Base-by-base conservation (phyloP, 2,113 vertebrate genomes). In the Drymodes brunneopygia region DNA sequence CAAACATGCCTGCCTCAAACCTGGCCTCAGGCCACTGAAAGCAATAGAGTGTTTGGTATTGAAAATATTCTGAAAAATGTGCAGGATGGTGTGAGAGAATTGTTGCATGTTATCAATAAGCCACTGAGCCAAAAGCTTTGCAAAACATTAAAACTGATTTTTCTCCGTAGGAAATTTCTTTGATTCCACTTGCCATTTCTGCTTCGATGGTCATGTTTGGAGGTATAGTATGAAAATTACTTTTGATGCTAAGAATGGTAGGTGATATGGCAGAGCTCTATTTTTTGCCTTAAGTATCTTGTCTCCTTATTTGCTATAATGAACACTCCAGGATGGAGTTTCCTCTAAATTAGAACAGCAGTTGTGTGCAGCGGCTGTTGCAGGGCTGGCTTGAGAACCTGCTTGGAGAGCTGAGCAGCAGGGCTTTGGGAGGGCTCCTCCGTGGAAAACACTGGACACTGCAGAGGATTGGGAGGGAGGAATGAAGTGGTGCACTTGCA, bases 331-430 rank as follows among this genome's bases (percentile, higher is more conserved):
- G 79, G 78, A 87, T 92, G 90, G 74, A 65, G 67, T 92, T 97
- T 91, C 79, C 74, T 88, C 75, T 81, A 92, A 94, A 85, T 94
- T 88, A 95, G 84, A 85, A 94, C 38, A 65, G 75, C 58, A 81
- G 47, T 25, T 44, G 44, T 33, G 22, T 56, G 66, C 4, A 23
- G 45, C 0, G 60, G 56, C 53, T 87, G 45, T 36, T 27, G 62
- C 38, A 25, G 51, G 22, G 21, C 19, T 81, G 67, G 29, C 23
- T 44, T 38, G 44, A 44, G 48, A 64, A 47, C 44, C 40, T 53
- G 24, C 38, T 33, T 12, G 36, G 36, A 50, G 35, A 24, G 36
- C 12, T 0, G 1, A 78, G 45, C 22, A 56, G 11, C 29, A 57
- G 15, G 56, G 35, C 22, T 24, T 51, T 45, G 11, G 38, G 35